Evolutionary conservation across 2,888 invertebrate species (phyloP).

Genomic region (Rosalia funebris): DNA sequence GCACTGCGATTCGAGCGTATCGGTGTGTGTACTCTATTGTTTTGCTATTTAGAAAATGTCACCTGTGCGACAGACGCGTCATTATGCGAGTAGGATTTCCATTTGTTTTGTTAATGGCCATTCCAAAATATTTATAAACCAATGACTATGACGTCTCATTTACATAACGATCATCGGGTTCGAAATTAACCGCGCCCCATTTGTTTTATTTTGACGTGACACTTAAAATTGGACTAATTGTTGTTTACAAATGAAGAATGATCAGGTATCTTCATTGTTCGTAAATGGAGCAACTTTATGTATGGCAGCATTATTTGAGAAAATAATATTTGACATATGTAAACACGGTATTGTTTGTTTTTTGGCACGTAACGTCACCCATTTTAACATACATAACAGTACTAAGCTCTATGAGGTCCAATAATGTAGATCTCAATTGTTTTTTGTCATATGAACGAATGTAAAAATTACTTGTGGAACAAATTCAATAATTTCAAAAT

Average conservation of each 20-base stretch:
- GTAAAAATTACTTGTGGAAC: no score
- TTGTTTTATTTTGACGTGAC: slow-evolving; percentile 3
- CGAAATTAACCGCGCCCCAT: background rate
- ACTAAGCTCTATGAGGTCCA: no score
- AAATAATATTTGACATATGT: no score
- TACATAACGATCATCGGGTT: background rate
- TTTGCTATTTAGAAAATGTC: background rate
- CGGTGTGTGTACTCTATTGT: background rate
- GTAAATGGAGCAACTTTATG: no score
- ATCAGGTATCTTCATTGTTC: background rate
- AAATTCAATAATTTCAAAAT: no score
- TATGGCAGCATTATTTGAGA: no score
- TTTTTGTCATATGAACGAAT: no score
- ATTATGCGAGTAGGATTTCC: background rate
- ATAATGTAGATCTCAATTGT: no score
- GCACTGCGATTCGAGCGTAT: no score
- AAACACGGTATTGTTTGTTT: no score
- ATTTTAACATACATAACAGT: no score
- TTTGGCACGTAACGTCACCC: no score
- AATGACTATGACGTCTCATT: background rate
- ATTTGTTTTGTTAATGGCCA: slow-evolving; percentile 8
- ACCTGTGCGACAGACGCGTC: background rate
- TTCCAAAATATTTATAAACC: background rate
- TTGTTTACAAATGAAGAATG: background rate
- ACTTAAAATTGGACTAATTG: background rate